Base-by-base conservation (phyloP, 2,888 invertebrate genomes). In the Alloscopus bannaensis region DNA sequence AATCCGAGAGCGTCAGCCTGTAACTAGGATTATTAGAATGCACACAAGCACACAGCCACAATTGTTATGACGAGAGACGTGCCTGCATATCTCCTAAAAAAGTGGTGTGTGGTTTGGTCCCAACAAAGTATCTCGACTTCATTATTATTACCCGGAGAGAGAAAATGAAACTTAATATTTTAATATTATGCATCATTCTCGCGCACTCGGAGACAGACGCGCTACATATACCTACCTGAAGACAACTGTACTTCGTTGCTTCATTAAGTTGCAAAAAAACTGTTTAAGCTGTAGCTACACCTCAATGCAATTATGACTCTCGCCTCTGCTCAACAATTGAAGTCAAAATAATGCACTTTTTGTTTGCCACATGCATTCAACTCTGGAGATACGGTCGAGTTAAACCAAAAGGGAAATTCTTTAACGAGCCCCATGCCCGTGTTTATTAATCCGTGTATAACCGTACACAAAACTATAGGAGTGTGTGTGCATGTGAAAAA, bases 1-100 rank as follows among this genome's bases (percentile, higher is more conserved):
- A n/a, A n/a, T n/a, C n/a, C n/a, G n/a, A n/a, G n/a, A n/a, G n/a
- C n/a, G n/a, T n/a, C n/a, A n/a, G n/a, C n/a, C n/a, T n/a, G n/a
- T n/a, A n/a, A n/a, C n/a, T n/a, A n/a, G n/a, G n/a, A n/a, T n/a
- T n/a, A n/a, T n/a, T n/a, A n/a, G n/a, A n/a, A n/a, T n/a, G 36
- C 45, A 45, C n/a, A 45, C 8, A 16, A 45, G 18, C 18, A 45
- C 8, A 36, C 13, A 36, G 6, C 13, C 13, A 36, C 36, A 8
- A 8, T 36, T 36, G 13, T 13, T 36, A 6, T 13, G 13, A 36
- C 13, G 36, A 36, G 36, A 13, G 13, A 8, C 6, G 13, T 36
- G 13, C 36, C 6, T 45, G 64, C 64, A 64, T 64, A 64, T 47
- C 64, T 28, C 47, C 36, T 45, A 64, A 29, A 64, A 64, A 64